Evolutionary conservation across 2,113 vertebrate species (phyloP).

Genomic region (Ardeotis arabs): DNA sequence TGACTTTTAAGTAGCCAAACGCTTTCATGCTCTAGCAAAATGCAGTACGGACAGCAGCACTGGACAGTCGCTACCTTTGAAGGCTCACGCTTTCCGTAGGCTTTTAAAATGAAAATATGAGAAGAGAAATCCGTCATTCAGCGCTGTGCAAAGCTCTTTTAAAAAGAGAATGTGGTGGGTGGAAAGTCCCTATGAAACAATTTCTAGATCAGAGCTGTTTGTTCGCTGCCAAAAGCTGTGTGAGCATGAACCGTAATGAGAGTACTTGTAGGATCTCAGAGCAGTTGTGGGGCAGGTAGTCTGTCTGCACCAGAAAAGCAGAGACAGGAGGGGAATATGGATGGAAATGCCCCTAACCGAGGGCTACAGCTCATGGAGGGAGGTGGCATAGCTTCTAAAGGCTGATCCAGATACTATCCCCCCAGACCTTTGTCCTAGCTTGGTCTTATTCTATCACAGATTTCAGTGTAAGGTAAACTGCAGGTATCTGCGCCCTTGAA

Average conservation of each 20-base stretch:
- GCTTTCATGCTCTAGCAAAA: not conserved
- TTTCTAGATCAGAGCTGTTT: conserved; percentile 12
- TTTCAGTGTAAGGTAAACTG: not conserved
- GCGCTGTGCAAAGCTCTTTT: not conserved
- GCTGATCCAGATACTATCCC: accelerated
- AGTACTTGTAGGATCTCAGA: not conserved
- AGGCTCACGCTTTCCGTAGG: not conserved
- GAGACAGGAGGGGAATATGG: not conserved
- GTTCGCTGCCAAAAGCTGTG: conserved; percentile 12
- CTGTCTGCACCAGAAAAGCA: not conserved
- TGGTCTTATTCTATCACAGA: not conserved
- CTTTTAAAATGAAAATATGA: not conserved
- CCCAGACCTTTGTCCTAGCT: not conserved
- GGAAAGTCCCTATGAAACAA: conserved; percentile 52
- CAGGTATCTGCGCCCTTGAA: not conserved
- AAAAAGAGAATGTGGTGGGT: not conserved
- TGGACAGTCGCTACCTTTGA: not conserved
- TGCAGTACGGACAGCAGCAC: not conserved
- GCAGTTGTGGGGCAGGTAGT: not conserved
- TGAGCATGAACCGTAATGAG: not conserved
- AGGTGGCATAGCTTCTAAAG: not conserved
- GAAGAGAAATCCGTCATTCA: not conserved
- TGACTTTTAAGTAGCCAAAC: not conserved
- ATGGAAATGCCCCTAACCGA: not conserved
- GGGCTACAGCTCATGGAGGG: not conserved